Evolutionary conservation across 2,888 invertebrate species (phyloP).

Genomic region (Pterostichus niger): DNA sequence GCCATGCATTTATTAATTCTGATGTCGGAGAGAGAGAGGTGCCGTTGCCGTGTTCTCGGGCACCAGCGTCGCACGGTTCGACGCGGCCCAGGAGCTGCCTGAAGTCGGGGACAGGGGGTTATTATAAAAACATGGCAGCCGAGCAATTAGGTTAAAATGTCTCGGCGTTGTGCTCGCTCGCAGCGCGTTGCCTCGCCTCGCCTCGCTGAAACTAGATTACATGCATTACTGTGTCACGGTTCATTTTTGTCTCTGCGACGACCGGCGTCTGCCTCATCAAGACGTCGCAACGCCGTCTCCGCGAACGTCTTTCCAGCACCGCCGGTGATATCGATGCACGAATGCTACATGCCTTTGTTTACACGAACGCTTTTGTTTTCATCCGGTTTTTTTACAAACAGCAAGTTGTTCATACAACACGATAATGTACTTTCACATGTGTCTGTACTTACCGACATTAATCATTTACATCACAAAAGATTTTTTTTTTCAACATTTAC

Average conservation of each 20-base stretch:
- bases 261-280: conserved; percentile 60
- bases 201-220: conserved; percentile 73
- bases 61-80: conserved; percentile 18
- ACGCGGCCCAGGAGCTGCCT: conserved; percentile 2
- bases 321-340: conserved; percentile 32
- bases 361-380: conserved; percentile 43
- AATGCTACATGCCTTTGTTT: conserved; percentile 36
- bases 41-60: neutral
- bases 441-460: conserved; percentile 11
- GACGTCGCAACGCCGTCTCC: conserved; percentile 3
- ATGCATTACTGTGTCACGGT: conserved; percentile 75
- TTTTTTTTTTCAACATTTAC: neutral
- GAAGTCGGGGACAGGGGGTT: conserved; percentile 65
- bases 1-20: conserved; percentile 70
- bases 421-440: conserved; percentile 37
- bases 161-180: conserved; percentile 63
- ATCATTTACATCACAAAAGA: conserved; percentile 24
- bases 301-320: neutral
- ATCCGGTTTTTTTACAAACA: conserved; percentile 35
- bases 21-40: conserved; percentile 68
- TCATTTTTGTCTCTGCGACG: conserved; percentile 72
- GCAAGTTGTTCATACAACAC: conserved; percentile 36
- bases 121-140: conserved; percentile 71
- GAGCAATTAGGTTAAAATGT: conserved; percentile 71
- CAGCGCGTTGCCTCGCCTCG: conserved; percentile 64